These are phyloP conservation scores for Acomys russatus DNA, from an alignment of 2,797 vertebrate genomes.

Conservation along the genomic window DNA sequence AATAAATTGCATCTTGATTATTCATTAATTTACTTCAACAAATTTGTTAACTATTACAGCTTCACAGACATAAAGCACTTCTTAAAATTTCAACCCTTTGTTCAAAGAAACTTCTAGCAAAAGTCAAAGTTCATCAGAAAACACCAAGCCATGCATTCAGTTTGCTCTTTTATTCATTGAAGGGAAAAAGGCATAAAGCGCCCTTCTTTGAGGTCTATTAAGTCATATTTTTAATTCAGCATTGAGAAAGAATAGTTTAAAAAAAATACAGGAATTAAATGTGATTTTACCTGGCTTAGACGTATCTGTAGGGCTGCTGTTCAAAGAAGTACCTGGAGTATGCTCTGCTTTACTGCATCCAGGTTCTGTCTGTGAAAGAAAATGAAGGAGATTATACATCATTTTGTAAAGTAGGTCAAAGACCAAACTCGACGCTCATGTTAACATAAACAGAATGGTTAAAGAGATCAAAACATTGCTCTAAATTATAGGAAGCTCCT, in stretches of 20 bases:
- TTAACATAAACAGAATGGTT: constrained; percentile 71
- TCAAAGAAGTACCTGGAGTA: constrained; percentile 78
- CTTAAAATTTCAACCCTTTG: constrained; percentile 81
- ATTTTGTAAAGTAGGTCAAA: constrained; percentile 82
- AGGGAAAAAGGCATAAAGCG: constrained; percentile 71
- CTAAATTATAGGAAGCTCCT: constrained; percentile 47
- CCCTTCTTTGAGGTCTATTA: constrained; percentile 58
- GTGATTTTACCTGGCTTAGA: constrained; percentile 88
- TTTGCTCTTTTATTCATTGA: constrained; percentile 74
- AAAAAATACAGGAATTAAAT: constrained; percentile 78
- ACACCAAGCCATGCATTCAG: constrained; percentile 74
- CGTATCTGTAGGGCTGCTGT: constrained; percentile 83
- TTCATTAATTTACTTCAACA: constrained; percentile 62
- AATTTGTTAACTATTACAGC: constrained; percentile 75
- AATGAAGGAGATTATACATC: constrained; percentile 78
- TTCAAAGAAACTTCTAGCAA: constrained; percentile 73
- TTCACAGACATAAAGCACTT: constrained; percentile 69
- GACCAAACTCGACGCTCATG: constrained; percentile 67
- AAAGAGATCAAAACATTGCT: constrained; percentile 61
- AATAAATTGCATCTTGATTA: constrained; percentile 84
- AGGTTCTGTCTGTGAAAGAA: constrained; percentile 87
- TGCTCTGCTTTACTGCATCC: constrained; percentile 87
- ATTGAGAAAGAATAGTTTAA: constrained; percentile 74
- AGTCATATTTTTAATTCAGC: constrained; percentile 67
- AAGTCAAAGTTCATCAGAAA: constrained; percentile 74